Percentiles rank a stretch among this genome's conserved stretches.
phyloP scores from a whole-genome alignment of 2,113 vertebrate genomes.

The Nycticebus coucang region DNA sequence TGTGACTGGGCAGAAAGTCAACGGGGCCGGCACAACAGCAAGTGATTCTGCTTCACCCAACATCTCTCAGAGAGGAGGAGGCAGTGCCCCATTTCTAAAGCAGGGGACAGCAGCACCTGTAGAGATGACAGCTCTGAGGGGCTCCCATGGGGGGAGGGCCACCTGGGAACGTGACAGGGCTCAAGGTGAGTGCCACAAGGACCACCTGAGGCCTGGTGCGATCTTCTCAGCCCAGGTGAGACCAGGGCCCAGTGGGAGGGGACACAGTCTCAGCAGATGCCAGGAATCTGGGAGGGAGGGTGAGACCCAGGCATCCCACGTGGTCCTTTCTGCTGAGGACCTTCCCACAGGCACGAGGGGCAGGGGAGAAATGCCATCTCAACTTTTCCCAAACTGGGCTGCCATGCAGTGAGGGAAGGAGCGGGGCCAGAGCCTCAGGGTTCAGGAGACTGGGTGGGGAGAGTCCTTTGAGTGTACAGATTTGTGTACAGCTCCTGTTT shows the following conservation, averaged over 20 bases:
- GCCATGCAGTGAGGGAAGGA: neutral
- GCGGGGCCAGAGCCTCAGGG: neutral
- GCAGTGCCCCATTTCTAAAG: neutral
- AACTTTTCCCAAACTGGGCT: neutral
- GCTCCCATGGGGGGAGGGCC: neutral
- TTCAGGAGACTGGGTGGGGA: neutral
- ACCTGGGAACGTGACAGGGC: neutral
- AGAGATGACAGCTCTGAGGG: neutral
- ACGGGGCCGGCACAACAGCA: neutral
- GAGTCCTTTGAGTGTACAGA: neutral
- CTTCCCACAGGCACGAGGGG: neutral
- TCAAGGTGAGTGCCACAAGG: neutral
- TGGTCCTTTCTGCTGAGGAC: neutral
- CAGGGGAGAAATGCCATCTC: neutral
- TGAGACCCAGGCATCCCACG: neutral
- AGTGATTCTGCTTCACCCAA: neutral
- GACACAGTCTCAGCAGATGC: no score
- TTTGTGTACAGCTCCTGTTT: neutral
- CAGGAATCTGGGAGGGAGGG: no score
- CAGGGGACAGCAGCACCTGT: neutral
- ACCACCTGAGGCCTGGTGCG: rapidly evolving
- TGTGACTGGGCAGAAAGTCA: neutral
- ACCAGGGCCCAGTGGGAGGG: rapidly evolving
- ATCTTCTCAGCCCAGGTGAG: neutral
- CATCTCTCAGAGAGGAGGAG: neutral